Base-by-base conservation (phyloP, 2,113 vertebrate genomes). In the Phyllopteryx taeniolatus region DNA sequence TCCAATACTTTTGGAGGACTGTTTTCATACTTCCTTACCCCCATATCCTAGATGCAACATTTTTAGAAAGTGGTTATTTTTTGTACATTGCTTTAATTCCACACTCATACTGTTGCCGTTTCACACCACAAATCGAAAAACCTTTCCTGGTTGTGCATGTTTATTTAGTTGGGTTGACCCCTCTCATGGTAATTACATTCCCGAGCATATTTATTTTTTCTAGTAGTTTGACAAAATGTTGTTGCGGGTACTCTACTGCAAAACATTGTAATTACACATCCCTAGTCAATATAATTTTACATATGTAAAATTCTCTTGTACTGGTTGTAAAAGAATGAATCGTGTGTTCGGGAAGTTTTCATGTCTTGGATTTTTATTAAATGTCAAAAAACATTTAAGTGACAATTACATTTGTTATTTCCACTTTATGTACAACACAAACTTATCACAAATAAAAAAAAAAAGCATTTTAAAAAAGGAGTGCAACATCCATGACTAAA, bases 381-480 rank as follows among this genome's bases (percentile, higher is more conserved):
- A 53, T 31, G 56, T 14, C 22, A 59, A 33, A 8, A 53, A 9
- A 1, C 5, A 59, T 4, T 13, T 15, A 67, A 56, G 27, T 57
- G 20, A 33, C 4, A 15, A 10, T 0, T 68, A 3, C 0, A 56
- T 79, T 75, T 84, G 72, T 2, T 0, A 35, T 1, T 78, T 85
- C 80, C 79, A 80, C 83, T 83, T 77, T 83, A 83, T 82, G 42
- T 74, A 85, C 82, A 88, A 81, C 59, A 81, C 59, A 75, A 39
- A 82, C 35, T 39, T 66, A 47, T 73, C 46, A 78, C 70, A 80
- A 68, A 19, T 72, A 80, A 77, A 75, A 80, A 75, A 5, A 13
- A 33, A 49, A 15, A 42, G 9, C 54, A 47, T 47, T 46, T 14
- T 12, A 43, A 43, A 61, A 22, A 61, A n/a, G 13, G 20, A 64